Evolutionary conservation across 2,888 invertebrate species (phyloP).

Genomic region (Drosophila villosipedis): DNA sequence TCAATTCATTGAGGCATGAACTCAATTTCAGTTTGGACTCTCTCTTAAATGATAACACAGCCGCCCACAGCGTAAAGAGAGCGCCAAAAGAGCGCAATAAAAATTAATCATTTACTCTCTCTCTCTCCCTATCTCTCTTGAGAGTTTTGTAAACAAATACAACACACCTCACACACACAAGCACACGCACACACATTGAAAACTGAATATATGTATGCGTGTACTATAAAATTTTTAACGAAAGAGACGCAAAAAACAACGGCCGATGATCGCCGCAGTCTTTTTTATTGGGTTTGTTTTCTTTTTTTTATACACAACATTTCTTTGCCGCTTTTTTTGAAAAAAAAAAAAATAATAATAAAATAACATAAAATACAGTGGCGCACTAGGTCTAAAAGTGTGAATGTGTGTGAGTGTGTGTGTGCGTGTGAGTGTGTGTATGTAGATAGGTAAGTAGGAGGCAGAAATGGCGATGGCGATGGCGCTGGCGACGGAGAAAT

Average conservation of each 20-base stretch:
- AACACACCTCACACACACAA: constrained; percentile 10
- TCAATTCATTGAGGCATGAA: constrained; percentile 3
- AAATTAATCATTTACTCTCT: background rate
- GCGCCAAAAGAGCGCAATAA: constrained; percentile 7
- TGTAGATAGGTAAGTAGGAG: constrained; percentile 28
- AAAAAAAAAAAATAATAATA: background rate
- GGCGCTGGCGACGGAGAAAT: constrained; percentile 36
- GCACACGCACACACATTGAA: background rate
- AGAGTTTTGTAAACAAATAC: constrained; percentile 39
- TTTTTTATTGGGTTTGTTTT: constrained; percentile 42
- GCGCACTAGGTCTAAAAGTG: constrained; percentile 44
- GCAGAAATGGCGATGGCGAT: constrained; percentile 30
- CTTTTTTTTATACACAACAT: constrained; percentile 30
- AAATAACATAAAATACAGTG: constrained; percentile 13
- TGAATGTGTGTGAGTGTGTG: background rate
- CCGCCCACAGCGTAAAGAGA: background rate
- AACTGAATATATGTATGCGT: background rate
- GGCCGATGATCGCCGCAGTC: constrained; percentile 50
- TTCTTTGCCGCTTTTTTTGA: constrained; percentile 33
- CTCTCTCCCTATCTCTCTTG: background rate
- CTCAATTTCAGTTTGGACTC: constrained; percentile 20
- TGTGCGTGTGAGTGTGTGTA: background rate
- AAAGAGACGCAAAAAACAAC: constrained; percentile 46
- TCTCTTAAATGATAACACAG: constrained; percentile 49
- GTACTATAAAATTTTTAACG: constrained; percentile 29